phyloP scores from a whole-genome alignment of 2,113 vertebrate species.

The Cromileptes altivelis region DNA sequence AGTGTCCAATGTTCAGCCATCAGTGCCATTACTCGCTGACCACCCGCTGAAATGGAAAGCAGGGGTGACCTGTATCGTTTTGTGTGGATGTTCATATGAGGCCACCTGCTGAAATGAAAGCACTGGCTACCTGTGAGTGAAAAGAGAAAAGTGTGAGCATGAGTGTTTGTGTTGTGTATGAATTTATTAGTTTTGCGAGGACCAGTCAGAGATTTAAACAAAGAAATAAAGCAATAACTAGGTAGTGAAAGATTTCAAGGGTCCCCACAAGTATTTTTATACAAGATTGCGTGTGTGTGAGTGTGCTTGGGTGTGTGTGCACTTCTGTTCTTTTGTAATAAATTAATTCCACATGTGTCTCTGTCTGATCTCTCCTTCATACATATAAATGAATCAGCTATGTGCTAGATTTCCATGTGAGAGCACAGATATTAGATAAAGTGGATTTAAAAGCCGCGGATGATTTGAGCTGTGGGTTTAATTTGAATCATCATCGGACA shows the following conservation, averaged over 20 bases:
- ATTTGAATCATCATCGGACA: conserved; percentile 64
- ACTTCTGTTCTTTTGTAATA: conserved; percentile 46
- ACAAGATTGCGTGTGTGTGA: conserved; percentile 1
- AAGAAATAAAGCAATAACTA: background rate
- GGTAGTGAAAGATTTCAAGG: background rate
- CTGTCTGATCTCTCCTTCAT: conserved; percentile 64
- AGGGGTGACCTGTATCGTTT: conserved; percentile 51
- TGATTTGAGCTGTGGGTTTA: conserved; percentile 63
- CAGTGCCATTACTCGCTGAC: conserved; percentile 64
- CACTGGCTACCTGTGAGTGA: conserved; percentile 50
- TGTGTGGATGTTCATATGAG: conserved; percentile 48
- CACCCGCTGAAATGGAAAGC: conserved; percentile 75
- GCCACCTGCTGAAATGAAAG: conserved; percentile 75
- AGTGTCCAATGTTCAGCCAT: conserved; percentile 66
- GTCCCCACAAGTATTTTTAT: conserved; percentile 30
- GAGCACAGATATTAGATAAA: conserved; percentile 68
- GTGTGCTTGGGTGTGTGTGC: conserved; percentile 12
- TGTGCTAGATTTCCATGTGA: conserved; percentile 65
- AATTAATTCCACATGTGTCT: conserved; percentile 60
- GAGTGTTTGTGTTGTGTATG: conserved; percentile 35
- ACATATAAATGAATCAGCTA: conserved; percentile 68
- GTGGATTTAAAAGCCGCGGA: conserved; percentile 70
- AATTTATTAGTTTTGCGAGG: conserved; percentile 13
- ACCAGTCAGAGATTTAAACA: background rate
- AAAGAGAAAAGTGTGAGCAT: conserved; percentile 22